Evolutionary conservation across 2,888 invertebrate species (phyloP), one percentile per base, ranked within the genome.

Genomic region (Chymomyza caudatula): DNA sequence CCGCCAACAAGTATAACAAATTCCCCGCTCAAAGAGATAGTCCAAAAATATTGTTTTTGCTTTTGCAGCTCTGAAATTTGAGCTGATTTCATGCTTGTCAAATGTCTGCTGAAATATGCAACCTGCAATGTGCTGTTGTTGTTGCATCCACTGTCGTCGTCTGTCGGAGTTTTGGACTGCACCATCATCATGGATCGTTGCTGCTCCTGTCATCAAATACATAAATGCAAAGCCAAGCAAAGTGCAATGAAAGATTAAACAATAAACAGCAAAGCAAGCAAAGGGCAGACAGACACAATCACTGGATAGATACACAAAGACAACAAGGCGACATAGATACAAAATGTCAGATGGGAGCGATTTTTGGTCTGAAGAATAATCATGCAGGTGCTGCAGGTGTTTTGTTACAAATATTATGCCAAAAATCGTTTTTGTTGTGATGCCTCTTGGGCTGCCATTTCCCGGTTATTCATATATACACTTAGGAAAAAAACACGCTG

Each of bases 351-450:
- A 64, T 57, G 75, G 78, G 11, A 37, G 11, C 29, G 29, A 37
- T 13, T 37, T 37, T 37, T 8, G 29, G 29, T 37, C 3, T 37
- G 29, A 11, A 37, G 29, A 65, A 63, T 72, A 77, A 59, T 75
- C 60, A 67, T 51, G 58, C 69, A 67, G 68, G 63, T 69, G 56
- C 43, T 19, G 85, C 80, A 80, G 80, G 85, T 80, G 80, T 80
- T 85, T 79, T 67, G 71, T 77, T 80, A 71, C 77, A 85, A 73
- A 82, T 82, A 85, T 85, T 85, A 82, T 85, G 72, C 63, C 83
- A 79, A 85, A 80, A 82, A 72, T 85, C 79, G 71, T 66, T 73
- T 74, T 58, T 69, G 11, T 42, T 62, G 47, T 71, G 52, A 56
- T 25, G 61, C 15, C 63, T 11, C 29, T 37, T 11, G 11, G 11